Conservation (phyloP, 2,797 vertebrate species). For the Pempheris klunzingeri region DNA sequence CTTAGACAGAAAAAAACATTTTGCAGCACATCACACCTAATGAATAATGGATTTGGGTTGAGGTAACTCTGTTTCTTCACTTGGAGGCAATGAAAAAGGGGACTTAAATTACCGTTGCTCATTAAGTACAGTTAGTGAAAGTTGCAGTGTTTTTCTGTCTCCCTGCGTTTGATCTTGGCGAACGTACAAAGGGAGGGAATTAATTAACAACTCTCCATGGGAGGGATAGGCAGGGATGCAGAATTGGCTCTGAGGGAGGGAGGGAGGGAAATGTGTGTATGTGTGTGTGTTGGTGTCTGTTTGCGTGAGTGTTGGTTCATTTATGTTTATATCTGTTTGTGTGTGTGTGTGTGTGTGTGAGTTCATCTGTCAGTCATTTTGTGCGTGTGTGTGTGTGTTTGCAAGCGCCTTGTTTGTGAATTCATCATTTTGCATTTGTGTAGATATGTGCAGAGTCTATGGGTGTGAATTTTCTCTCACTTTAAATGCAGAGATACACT, state of each 20-base stretch:
- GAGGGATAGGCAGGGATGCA: conserved; percentile 68
- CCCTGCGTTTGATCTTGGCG: conserved; percentile 79
- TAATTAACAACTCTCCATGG: conserved; percentile 82
- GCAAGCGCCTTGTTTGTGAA: neutral
- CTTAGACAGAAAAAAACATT: conserved; percentile 23
- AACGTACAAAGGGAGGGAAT: conserved; percentile 81
- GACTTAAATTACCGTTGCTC: conserved; percentile 77
- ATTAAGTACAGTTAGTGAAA: conserved; percentile 82
- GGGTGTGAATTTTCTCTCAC: neutral
- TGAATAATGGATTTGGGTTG: conserved; percentile 80
- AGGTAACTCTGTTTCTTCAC: conserved; percentile 69
- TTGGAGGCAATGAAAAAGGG: conserved; percentile 63
- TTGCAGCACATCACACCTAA: conserved; percentile 51
- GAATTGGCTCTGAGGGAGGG: conserved; percentile 70
- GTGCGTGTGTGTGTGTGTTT: neutral
- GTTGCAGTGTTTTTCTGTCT: conserved; percentile 77
- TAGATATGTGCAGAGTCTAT: neutral
- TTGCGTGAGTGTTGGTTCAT: conserved; percentile 23
- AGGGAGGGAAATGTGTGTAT: conserved; percentile 6
- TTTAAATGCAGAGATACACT: neutral
- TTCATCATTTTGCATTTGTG: conserved; percentile 5
- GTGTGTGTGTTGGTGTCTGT: conserved; percentile 22
- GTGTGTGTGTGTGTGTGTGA: conserved; percentile 18
- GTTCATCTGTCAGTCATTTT: conserved; percentile 53
- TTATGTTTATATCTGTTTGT: conserved; percentile 41